Evolutionary conservation across 2,888 invertebrate genomes (phyloP).

Genomic region (Drosophila kokeensis): DNA sequence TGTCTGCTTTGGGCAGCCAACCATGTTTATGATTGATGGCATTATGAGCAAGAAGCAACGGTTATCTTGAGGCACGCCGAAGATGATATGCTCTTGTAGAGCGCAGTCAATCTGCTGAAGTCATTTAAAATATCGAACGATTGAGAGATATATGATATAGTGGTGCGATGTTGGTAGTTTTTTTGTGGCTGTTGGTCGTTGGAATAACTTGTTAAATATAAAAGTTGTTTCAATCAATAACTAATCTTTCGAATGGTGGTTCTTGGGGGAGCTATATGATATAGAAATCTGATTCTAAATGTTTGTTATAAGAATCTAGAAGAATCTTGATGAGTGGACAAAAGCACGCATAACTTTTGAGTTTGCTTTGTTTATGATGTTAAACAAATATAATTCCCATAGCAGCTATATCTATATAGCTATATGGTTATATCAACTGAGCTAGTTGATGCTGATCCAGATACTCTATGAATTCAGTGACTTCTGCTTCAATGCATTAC

Average conservation of each 20-base stretch:
- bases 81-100: background rate
- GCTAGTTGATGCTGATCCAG: background rate
- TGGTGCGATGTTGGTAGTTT: background rate
- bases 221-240: background rate
- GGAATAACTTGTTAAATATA: background rate
- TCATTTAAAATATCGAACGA: background rate
- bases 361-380: background rate
- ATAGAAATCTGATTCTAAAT: background rate
- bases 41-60: background rate
- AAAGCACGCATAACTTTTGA: background rate
- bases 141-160: background rate
- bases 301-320: background rate
- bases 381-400: background rate
- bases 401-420: background rate
- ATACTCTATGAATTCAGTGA: background rate
- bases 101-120: background rate
- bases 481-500: background rate
- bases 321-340: no score
- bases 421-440: background rate
- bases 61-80: background rate
- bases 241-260: background rate
- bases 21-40: conserved; percentile 41
- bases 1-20: conserved; percentile 17
- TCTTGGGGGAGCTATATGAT: background rate
- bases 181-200: background rate